Evolutionary conservation across 2,888 invertebrate species (phyloP), one percentile per base, ranked within the genome.

Genomic region (Molanna angustata): DNA sequence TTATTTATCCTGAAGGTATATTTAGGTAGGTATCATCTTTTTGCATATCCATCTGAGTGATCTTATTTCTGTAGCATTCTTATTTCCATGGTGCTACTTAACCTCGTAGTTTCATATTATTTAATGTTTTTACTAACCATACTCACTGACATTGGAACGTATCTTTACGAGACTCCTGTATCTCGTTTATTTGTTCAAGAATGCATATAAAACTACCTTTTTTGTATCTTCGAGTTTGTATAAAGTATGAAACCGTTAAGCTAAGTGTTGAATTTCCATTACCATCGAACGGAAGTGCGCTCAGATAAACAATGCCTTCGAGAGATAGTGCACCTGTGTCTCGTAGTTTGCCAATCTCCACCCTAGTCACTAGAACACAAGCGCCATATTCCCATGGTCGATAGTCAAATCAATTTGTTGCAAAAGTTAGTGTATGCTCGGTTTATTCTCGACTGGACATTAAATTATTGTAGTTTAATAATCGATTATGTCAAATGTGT

Each of bases 401-500:
- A 37, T 17, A 16, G 37, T n/a, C 3, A 6, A 18, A 6, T 18
- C n/a, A 41, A 41, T n/a, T 41, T 43, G 7, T 4, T 21, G 41
- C 18, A 39, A 39, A 21, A 32, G 18, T 33, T 33, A 27, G 39
- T 18, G 27, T n/a, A 40, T 20, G 9, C 35, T 16, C 14, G 32
- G 32, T 44, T 50, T 35, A 50, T 50, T 50, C 43, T 50, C 44
- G 43, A 31, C 35, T 43, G 37, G 50, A 43, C 43, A 44, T 43
- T 33, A 43, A 50, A 50, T 50, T 42, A 42, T 44, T 37, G 42
- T 33, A 35, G 21, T 16, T 13, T 35, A 50, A 50, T 50, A 43
- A 43, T 42, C 40, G 31, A 48, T 40, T 48, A 43, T 43, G 18
- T 43, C 19, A 18, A 16, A 6, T 18, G 43, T 50, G 37, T 50